Evolutionary conservation across 2,797 vertebrate genomes (phyloP), one percentile per base, ranked within the genome.

Genomic region (Lacerta agilis): DNA sequence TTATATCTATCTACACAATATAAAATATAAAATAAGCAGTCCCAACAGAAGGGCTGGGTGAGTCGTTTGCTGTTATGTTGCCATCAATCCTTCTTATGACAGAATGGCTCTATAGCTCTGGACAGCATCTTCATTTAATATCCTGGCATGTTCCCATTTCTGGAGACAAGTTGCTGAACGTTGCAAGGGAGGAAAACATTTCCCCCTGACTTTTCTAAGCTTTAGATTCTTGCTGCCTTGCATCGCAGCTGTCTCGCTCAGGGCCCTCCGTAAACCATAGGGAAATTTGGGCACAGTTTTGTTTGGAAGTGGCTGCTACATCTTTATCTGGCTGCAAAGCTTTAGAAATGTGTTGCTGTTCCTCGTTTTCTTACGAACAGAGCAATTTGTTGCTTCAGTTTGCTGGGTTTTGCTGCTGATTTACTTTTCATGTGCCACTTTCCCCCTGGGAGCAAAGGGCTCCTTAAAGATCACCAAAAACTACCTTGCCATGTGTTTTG

Each of bases 51-150:
- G 27, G 29, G 79, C 29, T 13, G 25, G 45, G 71, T 23, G 45
- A 41, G 3, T 43, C 8, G 9, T 8, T 33, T 76, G 45, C 36
- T 61, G 67, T 66, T 64, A 20, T 11, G 33, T 33, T 67, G 58
- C 72, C 43, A n/a, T 92, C 89, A 36, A 86, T 85, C 87, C 89
- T 88, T 90, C 43, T 0, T 86, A 55, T 83, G 1, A 1, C 83
- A 55, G 79, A 83, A 13, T 86, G 36, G 41, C 92, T 93, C 90
- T 72, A 86, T 76, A 84, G 88, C 87, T 91, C 93, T 93, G 95
- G 92, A 89, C 91, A 91, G 2, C 29, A 49, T 94, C 93, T 94
- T 86, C 90, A 89, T 75, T 90, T 55, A 61, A 0, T 81, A 89
- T 87, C 79, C 83, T n/a, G 88, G 23, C 61, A 88, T 2, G 69